Conservation (phyloP, 2,113 vertebrate species). For the Neoarius graeffei region DNA sequence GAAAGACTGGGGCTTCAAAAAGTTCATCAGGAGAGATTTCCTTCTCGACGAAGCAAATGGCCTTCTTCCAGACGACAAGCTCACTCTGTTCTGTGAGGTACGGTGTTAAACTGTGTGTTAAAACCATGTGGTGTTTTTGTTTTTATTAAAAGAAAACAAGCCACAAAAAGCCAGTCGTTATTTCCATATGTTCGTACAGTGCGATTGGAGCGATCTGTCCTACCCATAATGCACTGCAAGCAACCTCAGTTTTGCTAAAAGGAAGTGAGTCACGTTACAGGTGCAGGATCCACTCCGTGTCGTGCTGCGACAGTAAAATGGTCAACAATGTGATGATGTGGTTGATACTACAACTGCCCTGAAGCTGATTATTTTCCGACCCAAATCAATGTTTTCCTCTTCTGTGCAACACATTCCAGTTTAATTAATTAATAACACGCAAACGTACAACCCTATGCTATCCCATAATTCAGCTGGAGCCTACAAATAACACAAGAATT, state of each 20-base stretch:
- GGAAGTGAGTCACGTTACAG: no score
- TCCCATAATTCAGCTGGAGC: no score
- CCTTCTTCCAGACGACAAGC: conserved; percentile 75
- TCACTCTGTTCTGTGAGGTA: conserved; percentile 78
- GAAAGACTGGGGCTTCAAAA: conserved; percentile 78
- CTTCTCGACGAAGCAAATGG: conserved; percentile 76
- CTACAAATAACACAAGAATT: no score
- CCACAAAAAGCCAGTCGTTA: not conserved
- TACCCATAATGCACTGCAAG: not conserved
- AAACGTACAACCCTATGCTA: no score
- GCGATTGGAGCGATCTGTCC: not conserved
- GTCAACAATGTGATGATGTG: no score
- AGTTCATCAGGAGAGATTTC: conserved; percentile 77
- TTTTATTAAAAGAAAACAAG: not conserved
- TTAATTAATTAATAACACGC: not conserved
- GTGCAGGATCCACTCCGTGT: not conserved
- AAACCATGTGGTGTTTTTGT: not conserved
- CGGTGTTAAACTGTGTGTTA: not conserved
- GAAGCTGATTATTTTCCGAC: no score
- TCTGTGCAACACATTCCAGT: no score
- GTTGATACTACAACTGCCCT: no score
- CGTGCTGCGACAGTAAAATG: not conserved
- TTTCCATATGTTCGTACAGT: not conserved
- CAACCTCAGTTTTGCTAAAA: not conserved
- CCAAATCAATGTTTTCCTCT: no score